These are phyloP conservation scores for Bradypodion ventrale DNA, from an alignment of 2,797 vertebrate species.

Conservation along the genomic window DNA sequence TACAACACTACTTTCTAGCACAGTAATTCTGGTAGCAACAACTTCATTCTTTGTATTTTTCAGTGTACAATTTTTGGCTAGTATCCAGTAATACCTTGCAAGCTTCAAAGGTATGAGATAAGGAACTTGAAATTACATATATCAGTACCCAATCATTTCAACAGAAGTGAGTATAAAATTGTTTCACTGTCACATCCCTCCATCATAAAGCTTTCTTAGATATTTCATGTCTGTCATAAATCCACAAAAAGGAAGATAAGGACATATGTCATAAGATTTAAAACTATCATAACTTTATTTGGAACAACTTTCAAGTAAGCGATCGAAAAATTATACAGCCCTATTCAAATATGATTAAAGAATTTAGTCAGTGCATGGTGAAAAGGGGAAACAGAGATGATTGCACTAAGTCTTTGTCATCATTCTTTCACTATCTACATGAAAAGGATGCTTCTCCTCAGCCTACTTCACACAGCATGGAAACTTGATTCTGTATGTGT, in stretches of 20 bases:
- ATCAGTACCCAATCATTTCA: background rate
- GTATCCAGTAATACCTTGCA: background rate
- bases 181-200: background rate
- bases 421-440: too few species aligned
- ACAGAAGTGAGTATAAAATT: background rate
- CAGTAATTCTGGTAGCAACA: background rate
- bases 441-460: too few species aligned
- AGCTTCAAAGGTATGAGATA: background rate
- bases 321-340: background rate
- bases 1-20: constrained; percentile 14
- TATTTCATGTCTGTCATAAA: background rate
- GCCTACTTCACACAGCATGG: too few species aligned
- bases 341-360: background rate
- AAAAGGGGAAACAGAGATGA: too few species aligned
- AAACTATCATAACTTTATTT: constrained; percentile 4
- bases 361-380: too few species aligned
- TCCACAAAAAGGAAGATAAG: background rate
- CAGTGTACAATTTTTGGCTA: constrained; percentile 13
- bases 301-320: background rate
- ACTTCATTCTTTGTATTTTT: background rate
- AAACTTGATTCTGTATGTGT: too few species aligned
- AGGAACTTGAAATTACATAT: background rate
- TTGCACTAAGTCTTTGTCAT: too few species aligned
- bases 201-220: background rate
- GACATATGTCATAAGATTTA: background rate